phyloP scores from a whole-genome alignment of 2,797 vertebrate genomes.

The Pangasius mekongensis region DNA sequence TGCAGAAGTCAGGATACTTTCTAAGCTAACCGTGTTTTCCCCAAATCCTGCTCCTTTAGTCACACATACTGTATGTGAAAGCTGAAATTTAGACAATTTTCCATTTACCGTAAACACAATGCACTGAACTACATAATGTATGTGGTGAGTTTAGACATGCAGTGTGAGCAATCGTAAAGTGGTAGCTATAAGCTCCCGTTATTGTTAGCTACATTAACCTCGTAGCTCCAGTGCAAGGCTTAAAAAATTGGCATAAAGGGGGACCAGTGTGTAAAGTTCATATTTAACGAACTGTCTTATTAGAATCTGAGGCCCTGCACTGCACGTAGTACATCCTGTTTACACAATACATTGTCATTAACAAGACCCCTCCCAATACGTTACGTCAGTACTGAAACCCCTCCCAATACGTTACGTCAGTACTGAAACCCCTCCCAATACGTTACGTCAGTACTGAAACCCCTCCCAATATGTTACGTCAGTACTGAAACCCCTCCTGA shows the following conservation, averaged over 20 bases:
- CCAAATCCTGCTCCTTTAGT: slow-evolving; percentile 19
- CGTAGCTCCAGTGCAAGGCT: not conserved
- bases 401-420: too few species aligned
- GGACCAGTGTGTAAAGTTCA: not conserved
- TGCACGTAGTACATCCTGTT: not conserved
- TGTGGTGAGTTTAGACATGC: not conserved
- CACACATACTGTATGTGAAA: not conserved
- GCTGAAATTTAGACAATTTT: not conserved
- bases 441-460: not conserved
- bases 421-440: not conserved
- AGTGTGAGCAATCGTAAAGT: not conserved
- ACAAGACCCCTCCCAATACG: not conserved
- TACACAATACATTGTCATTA: not conserved
- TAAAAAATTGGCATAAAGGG: not conserved
- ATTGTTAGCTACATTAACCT: not conserved
- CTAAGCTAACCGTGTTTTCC: not conserved
- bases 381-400: not conserved
- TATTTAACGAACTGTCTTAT: not conserved
- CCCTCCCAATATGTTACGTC: not conserved
- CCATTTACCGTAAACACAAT: not conserved
- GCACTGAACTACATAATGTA: not conserved
- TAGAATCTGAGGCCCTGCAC: not conserved
- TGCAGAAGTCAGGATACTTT: slow-evolving; percentile 21
- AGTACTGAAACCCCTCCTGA: not conserved
- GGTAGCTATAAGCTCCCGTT: not conserved